Conservation (phyloP, 2,797 vertebrate genomes). For the Poecilia wingei region DNA sequence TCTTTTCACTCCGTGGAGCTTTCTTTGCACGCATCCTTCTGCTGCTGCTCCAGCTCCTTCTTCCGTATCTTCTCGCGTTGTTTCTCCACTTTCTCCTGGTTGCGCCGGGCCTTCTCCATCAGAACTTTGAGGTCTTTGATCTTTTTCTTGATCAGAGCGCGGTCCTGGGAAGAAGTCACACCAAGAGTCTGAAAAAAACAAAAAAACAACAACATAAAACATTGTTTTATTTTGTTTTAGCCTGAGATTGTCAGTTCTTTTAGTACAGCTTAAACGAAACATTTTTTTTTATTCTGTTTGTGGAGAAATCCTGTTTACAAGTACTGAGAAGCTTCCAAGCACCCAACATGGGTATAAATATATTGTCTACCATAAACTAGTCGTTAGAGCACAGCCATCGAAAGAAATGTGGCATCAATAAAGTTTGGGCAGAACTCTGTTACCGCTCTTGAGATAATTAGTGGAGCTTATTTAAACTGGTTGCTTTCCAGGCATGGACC, state of each 20-base stretch:
- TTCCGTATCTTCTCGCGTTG: conserved; percentile 87
- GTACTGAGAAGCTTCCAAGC: not conserved
- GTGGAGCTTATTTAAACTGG: not conserved
- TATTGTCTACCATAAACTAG: not conserved
- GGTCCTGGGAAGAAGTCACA: conserved; percentile 89
- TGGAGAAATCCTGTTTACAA: not conserved
- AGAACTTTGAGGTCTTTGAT: conserved; percentile 93
- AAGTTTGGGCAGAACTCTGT: not conserved
- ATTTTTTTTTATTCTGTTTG: not conserved
- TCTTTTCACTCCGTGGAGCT: conserved; percentile 77
- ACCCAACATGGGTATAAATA: not conserved
- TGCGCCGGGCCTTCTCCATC: conserved; percentile 89
- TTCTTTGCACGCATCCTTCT: conserved; percentile 79
- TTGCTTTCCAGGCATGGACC: not conserved
- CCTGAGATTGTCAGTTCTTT: not conserved
- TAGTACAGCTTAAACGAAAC: not conserved
- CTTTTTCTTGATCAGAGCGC: conserved; percentile 91
- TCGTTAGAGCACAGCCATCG: not conserved
- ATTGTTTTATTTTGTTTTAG: not conserved
- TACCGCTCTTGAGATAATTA: not conserved
- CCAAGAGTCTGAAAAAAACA: conserved; percentile 83
- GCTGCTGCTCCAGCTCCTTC: conserved; percentile 86
- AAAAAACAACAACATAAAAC: conserved; percentile 19
- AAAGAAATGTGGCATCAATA: not conserved
- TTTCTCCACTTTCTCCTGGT: conserved; percentile 91